Percentiles rank a stretch among this genome's conserved stretches.
These are phyloP conservation scores for Paradoxurus hermaphroditus DNA, from an alignment of 2,113 vertebrate genomes.

Conservation along the genomic window DNA sequence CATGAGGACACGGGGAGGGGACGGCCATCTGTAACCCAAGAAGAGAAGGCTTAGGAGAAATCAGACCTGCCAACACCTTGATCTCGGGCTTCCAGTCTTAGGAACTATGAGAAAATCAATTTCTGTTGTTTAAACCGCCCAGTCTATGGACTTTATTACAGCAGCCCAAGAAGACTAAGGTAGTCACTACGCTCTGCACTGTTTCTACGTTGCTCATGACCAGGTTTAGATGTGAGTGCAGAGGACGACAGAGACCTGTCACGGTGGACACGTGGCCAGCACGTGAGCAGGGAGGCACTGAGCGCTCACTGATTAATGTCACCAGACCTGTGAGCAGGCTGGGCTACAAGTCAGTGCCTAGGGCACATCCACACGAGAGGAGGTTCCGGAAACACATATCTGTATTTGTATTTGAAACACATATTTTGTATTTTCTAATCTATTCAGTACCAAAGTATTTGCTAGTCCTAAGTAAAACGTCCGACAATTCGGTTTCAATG, in stretches of 20 bases:
- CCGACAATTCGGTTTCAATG: background rate
- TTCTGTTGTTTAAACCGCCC: background rate
- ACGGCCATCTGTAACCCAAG: too few relatives aligned
- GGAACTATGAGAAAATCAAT: background rate
- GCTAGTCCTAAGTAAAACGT: background rate
- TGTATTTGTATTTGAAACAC: too few relatives aligned
- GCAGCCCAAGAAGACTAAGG: background rate
- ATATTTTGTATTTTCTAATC: background rate
- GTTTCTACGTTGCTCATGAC: background rate
- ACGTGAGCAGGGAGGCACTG: background rate
- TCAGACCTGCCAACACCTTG: background rate
- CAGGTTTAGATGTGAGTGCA: background rate
- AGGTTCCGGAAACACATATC: background rate
- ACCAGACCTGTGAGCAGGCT: fast-evolving
- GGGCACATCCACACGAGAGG: background rate
- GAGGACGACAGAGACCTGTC: background rate
- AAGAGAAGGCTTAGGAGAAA: background rate
- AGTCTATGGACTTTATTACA: fast-evolving
- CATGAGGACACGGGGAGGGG: background rate
- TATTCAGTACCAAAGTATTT: background rate
- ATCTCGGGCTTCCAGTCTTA: too few relatives aligned
- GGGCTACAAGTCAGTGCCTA: background rate
- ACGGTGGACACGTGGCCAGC: too few relatives aligned
- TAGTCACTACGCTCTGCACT: fast-evolving
- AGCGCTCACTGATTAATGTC: background rate